Conservation (phyloP, 1,140 invertebrate species). For the Aphis craccivora region DNA sequence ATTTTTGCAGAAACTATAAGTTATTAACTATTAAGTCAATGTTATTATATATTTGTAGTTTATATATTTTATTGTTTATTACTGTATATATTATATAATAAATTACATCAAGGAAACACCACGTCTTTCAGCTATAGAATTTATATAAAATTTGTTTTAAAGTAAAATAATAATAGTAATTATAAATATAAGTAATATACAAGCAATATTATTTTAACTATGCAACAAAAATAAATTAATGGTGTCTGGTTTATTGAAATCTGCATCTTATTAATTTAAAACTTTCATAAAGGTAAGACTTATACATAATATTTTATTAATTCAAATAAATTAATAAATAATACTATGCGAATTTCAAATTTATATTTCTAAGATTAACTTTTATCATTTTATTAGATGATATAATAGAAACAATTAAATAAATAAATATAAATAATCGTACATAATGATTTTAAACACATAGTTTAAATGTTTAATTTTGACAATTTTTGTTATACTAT, state of each 20-base stretch:
- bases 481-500: too few species aligned
- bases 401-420: too few species aligned
- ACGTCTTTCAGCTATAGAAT: background rate
- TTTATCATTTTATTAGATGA: background rate
- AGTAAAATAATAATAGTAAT: background rate
- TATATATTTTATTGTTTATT: background rate
- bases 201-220: background rate
- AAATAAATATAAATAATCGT: too few species aligned
- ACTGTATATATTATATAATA: background rate
- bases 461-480: too few species aligned
- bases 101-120: background rate
- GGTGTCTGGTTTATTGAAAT: background rate
- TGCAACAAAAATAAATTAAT: background rate
- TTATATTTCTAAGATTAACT: background rate
- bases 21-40: too few species aligned
- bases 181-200: background rate
- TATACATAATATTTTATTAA: background rate
- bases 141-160: background rate
- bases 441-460: too few species aligned
- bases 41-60: background rate
- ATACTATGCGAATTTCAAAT: too few species aligned
- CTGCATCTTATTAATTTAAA: background rate
- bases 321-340: background rate
- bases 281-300: background rate
- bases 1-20: background rate